Base-by-base conservation (phyloP, 1,140 invertebrate genomes). In the Planococcus citri region DNA sequence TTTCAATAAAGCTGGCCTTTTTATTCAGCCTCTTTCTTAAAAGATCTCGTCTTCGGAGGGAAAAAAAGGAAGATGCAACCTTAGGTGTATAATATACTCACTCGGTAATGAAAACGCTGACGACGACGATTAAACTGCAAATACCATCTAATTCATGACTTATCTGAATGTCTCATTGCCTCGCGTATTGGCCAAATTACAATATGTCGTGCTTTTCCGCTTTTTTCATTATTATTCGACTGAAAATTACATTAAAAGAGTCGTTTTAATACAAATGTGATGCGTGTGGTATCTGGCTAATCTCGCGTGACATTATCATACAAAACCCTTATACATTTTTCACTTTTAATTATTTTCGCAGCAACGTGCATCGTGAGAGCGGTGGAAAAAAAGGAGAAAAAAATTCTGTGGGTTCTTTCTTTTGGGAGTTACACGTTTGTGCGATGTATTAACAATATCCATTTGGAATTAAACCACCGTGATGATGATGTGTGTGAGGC, bases 161-260 rank as follows among this genome's bases (percentile, higher is more conserved):
- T 51, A 51, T 51, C 41, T 51, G 41, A 51, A 51, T 17, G 4
- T 17, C n/a, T n/a, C n/a, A n/a, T n/a, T n/a, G n/a, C n/a, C n/a
- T n/a, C 12, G 4, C 41, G 41, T 3, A 51, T 51, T 51, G 41
- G 41, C 17, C 12, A n/a, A 51, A 51, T 51, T 51, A 51, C 41
- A 9, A 51, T 17, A 51, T 51, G 41, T 9, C 41, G 41, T 51
- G 41, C 41, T 51, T 51, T 51, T 51, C 41, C 41, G 41, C 41
- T 51, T 51, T 51, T 51, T 51, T 51, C 41, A 51, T 51, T 51
- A 51, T 14, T 37, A 51, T 51, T 17, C 41, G 41, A 51, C 41
- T 51, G 41, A 51, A 51, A 51, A 51, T 51, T 51, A 51, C 41
- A 51, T 51, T 51, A 51, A 51, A 51, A 51, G 41, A 51, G 41